Evolutionary conservation across 2,888 invertebrate species (phyloP), one percentile per base, ranked within the genome.

Genomic region (Dromius quadrimaculatus): DNA sequence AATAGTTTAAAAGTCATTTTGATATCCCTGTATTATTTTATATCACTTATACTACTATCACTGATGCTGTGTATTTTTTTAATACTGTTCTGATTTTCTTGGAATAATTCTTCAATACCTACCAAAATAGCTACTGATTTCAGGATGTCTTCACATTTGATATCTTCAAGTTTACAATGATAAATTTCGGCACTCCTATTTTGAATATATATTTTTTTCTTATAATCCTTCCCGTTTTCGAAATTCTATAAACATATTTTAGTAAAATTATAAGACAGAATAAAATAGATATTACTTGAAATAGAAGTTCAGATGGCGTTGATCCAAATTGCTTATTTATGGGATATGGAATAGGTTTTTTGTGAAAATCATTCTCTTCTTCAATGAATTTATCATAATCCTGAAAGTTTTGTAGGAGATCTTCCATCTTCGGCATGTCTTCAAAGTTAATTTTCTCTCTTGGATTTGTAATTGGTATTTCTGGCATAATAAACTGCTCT

Each of bases 401-500:
- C 1, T 62, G 11, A 6, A 38, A 4, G 2, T 22, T 41, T 23
- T 41, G 23, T 23, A 13, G 5, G 6, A 62, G 8, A 15, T 43
- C 41, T 6, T 2, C 13, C 41, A 62, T 13, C 11, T 13, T 8
- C 15, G 20, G 8, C 2, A 6, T 13, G 6, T 38, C 62, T n/a
- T 19, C 23, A 23, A 22, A 0, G 22, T 62, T 11, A 11, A 62
- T 41, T 41, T 62, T 62, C 6, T 43, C 15, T 23, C 62, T 41
- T 13, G 11, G 20, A n/a, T 62, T 62, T 22, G 23, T 41, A 1
- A 41, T 62, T 8, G 41, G 41, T 23, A 23, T 41, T 11, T 4
- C 6, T 6, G 62, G 62, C 62, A 62, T 41, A 22, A 62, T 41
- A 41, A 62, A 62, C 11, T 62, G 22, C 11, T 41, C 41, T 62